These are phyloP conservation scores for Phylloscopus trochiloides DNA, from an alignment of 2,113 vertebrate genomes.

Conservation along the genomic window DNA sequence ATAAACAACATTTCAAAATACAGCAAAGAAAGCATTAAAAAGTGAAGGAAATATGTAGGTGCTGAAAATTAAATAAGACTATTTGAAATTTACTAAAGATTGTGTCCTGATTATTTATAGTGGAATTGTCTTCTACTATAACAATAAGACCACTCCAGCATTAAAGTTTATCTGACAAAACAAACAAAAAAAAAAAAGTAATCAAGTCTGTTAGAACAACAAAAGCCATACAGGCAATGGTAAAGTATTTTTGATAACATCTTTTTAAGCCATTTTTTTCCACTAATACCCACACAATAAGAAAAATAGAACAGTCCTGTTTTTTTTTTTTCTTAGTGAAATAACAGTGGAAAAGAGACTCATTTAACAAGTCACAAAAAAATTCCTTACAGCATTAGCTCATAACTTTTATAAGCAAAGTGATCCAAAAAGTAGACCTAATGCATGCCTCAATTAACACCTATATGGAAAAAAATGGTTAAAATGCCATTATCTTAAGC, in stretches of 20 bases:
- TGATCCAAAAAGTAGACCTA: background rate
- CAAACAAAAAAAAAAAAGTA: background rate
- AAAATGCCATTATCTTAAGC: background rate
- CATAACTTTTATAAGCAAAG: slow-evolving; percentile 23
- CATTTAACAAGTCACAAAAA: slow-evolving; percentile 19
- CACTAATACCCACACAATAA: background rate
- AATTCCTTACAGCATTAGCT: slow-evolving; percentile 52
- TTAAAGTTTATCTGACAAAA: background rate
- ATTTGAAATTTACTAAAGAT: background rate
- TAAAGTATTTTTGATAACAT: background rate
- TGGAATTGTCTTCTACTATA: background rate
- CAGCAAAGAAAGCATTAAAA: background rate
- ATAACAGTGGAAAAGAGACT: background rate
- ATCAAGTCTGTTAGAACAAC: background rate
- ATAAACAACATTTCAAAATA: background rate
- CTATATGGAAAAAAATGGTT: background rate
- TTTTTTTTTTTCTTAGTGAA: background rate
- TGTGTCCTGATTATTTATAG: background rate
- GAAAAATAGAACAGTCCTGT: background rate
- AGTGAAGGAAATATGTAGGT: background rate
- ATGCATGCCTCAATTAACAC: background rate
- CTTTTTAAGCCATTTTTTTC: background rate
- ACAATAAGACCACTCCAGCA: background rate
- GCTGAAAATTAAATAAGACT: background rate
- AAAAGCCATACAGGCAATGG: background rate